Conservation (phyloP, 1,140 invertebrate species). For the Ephestia elutella region DNA sequence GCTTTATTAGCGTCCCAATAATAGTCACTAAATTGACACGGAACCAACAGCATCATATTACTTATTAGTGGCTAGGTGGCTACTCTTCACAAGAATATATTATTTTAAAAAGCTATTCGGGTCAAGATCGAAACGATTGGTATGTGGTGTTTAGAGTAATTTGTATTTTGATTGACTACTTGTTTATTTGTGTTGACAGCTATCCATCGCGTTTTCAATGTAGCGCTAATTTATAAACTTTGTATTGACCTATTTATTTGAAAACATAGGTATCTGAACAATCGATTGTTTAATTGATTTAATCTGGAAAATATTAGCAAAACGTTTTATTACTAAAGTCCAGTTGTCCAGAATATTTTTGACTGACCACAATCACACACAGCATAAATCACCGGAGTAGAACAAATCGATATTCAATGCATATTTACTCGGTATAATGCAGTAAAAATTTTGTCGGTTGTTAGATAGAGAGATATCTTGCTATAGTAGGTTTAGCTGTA, state of each 20-base stretch:
- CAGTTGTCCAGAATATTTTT: neutral
- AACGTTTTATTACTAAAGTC: neutral
- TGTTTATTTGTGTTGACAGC: neutral
- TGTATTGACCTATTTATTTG: too few relatives aligned
- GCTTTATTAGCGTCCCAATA: neutral
- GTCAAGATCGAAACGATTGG: conserved; percentile 11
- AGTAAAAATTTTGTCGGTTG: neutral
- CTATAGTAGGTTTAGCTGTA: too few relatives aligned
- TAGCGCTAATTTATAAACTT: neutral
- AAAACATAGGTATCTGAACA: too few relatives aligned
- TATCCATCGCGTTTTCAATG: neutral
- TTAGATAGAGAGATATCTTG: neutral
- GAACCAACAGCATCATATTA: neutral
- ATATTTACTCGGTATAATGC: neutral
- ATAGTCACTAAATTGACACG: neutral
- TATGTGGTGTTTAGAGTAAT: neutral
- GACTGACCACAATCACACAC: neutral
- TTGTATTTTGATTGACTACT: neutral
- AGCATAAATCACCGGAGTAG: neutral
- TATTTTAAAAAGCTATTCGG: conserved; percentile 8
- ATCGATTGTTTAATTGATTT: neutral
- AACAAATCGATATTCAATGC: conserved; percentile 1
- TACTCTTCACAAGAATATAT: neutral
- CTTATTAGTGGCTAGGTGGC: neutral
- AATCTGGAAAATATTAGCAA: neutral